Percentiles rank a stretch among this genome's conserved stretches.
phyloP scores from a whole-genome alignment of 2,797 vertebrate genomes.

The Dermochelys coriacea region DNA sequence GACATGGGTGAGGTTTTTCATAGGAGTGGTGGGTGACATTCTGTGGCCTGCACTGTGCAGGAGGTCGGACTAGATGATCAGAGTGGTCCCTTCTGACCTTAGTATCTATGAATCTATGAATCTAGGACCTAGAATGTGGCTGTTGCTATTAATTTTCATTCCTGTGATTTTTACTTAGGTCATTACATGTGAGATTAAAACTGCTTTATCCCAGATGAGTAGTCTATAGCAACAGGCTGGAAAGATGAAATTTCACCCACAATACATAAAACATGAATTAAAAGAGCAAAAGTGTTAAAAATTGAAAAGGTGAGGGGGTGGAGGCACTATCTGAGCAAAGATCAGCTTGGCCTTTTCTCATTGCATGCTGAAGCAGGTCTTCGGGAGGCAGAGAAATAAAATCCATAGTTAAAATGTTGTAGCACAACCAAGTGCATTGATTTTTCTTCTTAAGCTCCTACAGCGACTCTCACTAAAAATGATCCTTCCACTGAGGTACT shows the following conservation, averaged over 20 bases:
- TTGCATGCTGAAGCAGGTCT: accelerated
- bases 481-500: neutral
- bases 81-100: no score
- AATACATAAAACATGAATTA: accelerated
- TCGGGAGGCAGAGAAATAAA: neutral
- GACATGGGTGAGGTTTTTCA: no score
- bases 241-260: neutral
- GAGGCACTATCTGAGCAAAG: neutral
- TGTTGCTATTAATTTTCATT: neutral
- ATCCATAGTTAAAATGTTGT: neutral
- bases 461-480: accelerated
- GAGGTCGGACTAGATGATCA: no score
- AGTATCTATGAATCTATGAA: no score
- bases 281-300: neutral
- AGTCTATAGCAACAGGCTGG: neutral
- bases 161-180: neutral
- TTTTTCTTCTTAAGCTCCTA: neutral
- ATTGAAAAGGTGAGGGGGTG: neutral
- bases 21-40: no score
- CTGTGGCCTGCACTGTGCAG: no score
- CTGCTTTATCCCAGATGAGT: neutral
- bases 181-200: accelerated
- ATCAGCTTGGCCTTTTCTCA: accelerated
- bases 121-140: neutral
- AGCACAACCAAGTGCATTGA: accelerated